Evolutionary conservation across 2,888 invertebrate genomes (phyloP).

Genomic region (Alloscopus bannaensis): DNA sequence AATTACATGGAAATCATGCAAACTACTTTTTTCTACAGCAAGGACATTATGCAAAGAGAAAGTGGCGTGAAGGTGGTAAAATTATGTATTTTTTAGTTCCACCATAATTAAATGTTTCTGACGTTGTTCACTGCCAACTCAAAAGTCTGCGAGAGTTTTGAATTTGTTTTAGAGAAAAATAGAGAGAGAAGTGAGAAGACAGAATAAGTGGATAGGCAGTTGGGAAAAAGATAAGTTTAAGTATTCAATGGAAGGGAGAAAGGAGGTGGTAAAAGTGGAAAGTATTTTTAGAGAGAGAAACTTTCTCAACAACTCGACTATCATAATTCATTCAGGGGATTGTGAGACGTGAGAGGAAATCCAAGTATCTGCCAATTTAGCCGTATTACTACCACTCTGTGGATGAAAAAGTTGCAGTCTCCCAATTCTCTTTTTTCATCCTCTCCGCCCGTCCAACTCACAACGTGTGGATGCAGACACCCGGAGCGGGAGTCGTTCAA

Average conservation of each 20-base stretch:
- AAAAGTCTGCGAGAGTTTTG: too few relatives aligned
- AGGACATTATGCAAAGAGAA: too few relatives aligned
- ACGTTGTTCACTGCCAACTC: background rate
- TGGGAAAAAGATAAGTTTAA: background rate
- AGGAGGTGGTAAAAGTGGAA: background rate
- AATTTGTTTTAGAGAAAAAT: too few relatives aligned
- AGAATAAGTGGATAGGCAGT: background rate
- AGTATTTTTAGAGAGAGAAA: background rate
- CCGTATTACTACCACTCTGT: too few relatives aligned
- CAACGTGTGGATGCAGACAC: background rate
- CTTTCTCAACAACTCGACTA: conserved; percentile 1
- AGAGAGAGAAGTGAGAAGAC: too few relatives aligned
- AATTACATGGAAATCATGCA: too few relatives aligned
- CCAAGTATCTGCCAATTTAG: conserved; percentile 45
- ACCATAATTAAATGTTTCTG: conserved; percentile 7
- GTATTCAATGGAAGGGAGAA: background rate
- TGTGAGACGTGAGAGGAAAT: conserved; percentile 51
- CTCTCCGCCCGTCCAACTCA: background rate
- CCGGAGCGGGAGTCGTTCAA: background rate
- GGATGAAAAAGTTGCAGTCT: background rate
- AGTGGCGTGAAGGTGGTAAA: too few relatives aligned
- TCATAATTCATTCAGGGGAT: conserved; percentile 53
- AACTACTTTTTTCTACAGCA: too few relatives aligned
- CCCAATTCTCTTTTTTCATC: background rate
- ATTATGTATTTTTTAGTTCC: background rate